Evolutionary conservation across 2,797 vertebrate species (phyloP).

Genomic region (Pogonophryne albipinna): DNA sequence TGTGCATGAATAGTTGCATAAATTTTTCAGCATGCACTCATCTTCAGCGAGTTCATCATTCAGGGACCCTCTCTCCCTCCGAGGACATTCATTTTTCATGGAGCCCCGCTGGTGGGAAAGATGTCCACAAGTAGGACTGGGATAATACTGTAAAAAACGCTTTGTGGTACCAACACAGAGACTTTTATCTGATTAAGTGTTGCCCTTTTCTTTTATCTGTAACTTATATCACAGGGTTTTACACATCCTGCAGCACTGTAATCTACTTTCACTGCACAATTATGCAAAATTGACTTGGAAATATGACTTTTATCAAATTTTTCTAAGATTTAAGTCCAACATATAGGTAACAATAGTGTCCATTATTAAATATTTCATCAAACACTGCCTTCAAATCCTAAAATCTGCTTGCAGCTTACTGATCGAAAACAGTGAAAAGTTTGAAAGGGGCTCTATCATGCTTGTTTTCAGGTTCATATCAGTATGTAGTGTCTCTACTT

Average conservation of each 20-base stretch:
- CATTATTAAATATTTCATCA: neutral
- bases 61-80: constrained; percentile 60
- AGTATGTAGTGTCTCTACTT: too few species aligned
- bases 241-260: neutral
- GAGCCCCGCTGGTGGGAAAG: constrained; percentile 55
- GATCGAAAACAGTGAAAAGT: too few species aligned
- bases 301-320: neutral
- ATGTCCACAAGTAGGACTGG: constrained; percentile 46
- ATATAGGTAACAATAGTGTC: neutral
- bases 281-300: neutral
- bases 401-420: too few species aligned
- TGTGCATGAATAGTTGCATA: constrained; percentile 72
- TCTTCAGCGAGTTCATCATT: constrained; percentile 76
- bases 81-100: constrained; percentile 77
- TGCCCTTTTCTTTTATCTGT: neutral
- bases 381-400: neutral
- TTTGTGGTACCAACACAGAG: constrained; percentile 27
- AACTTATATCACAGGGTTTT: constrained; percentile 3
- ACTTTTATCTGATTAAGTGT: constrained; percentile 27
- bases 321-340: neutral
- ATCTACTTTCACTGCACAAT: neutral
- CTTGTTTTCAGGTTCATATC: too few species aligned
- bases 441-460: too few species aligned
- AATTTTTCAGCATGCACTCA: constrained; percentile 80
- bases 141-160: constrained; percentile 57